Evolutionary conservation across 2,797 vertebrate genomes (phyloP).

Genomic region (Lithobates pipiens): DNA sequence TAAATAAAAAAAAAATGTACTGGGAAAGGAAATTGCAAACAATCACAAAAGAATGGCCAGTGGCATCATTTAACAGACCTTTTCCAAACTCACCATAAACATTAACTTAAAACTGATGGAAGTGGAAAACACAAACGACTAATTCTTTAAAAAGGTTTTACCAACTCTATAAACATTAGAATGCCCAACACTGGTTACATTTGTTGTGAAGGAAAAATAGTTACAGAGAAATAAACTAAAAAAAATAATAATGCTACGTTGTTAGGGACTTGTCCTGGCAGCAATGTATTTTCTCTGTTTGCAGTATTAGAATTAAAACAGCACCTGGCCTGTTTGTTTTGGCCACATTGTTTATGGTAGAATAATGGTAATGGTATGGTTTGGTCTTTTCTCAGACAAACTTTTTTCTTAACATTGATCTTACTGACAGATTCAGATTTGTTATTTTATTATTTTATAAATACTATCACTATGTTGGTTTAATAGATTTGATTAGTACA

Average conservation of each 20-base stretch:
- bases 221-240: conserved; percentile 7
- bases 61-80: conserved; percentile 81
- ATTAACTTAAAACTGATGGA: conserved; percentile 30
- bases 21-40: conserved; percentile 84
- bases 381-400: conserved; percentile 32
- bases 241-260: background rate
- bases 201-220: conserved; percentile 48
- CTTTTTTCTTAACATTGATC: conserved; percentile 31
- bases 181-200: conserved; percentile 53
- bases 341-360: conserved; percentile 33
- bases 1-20: conserved; percentile 86
- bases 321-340: conserved; percentile 6
- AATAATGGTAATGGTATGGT: conserved; percentile 23
- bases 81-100: conserved; percentile 81
- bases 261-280: conserved; percentile 19
- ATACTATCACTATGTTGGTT: conserved; percentile 32
- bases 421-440: conserved; percentile 42
- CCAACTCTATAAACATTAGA: conserved; percentile 37
- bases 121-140: conserved; percentile 25
- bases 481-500: conserved; percentile 52
- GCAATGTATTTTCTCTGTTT: conserved; percentile 47
- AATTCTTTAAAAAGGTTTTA: conserved; percentile 14
- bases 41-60: conserved; percentile 83
- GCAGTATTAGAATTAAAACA: conserved; percentile 34
- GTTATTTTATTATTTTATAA: conserved; percentile 32